Percentiles rank a stretch among this genome's conserved stretches.
These are phyloP conservation scores for Leptoclinus maculatus DNA, from an alignment of 2,797 vertebrate species.

Conservation along the genomic window DNA sequence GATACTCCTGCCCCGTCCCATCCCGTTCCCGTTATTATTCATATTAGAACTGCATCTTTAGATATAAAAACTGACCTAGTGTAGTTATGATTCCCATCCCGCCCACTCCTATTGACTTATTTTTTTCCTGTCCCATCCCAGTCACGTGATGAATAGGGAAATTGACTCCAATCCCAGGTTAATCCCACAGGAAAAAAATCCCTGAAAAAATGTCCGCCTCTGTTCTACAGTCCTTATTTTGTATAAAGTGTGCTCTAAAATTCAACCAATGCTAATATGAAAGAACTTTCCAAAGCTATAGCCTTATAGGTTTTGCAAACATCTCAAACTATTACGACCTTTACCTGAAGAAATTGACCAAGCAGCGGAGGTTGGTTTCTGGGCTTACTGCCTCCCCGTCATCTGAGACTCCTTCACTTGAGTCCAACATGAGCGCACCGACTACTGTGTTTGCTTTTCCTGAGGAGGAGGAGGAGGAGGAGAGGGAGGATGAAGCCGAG, in stretches of 20 bases:
- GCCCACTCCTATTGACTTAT: background rate
- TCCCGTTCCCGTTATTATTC: background rate
- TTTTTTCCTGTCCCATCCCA: background rate
- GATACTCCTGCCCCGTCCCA: background rate
- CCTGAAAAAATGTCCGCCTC: background rate
- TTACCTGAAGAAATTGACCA: constrained; percentile 96
- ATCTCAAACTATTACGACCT: background rate
- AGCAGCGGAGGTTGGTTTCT: constrained; percentile 87
- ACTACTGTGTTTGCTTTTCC: constrained; percentile 68
- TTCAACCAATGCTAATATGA: background rate
- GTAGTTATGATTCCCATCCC: background rate
- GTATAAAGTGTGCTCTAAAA: background rate
- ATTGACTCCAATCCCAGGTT: background rate
- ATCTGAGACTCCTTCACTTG: constrained; percentile 66
- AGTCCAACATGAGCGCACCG: constrained; percentile 59
- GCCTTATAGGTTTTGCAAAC: background rate
- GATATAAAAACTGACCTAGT: background rate
- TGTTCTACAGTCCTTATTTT: background rate
- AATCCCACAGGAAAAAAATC: background rate
- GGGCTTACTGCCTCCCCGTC: constrained; percentile 84
- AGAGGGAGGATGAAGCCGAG: constrained; percentile 46
- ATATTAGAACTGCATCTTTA: background rate
- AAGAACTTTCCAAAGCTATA: background rate
- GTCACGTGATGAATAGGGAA: background rate
- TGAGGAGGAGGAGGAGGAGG: constrained; percentile 19